Conservation (phyloP, 2,797 vertebrate species). For the Pangasius larnaudii region DNA sequence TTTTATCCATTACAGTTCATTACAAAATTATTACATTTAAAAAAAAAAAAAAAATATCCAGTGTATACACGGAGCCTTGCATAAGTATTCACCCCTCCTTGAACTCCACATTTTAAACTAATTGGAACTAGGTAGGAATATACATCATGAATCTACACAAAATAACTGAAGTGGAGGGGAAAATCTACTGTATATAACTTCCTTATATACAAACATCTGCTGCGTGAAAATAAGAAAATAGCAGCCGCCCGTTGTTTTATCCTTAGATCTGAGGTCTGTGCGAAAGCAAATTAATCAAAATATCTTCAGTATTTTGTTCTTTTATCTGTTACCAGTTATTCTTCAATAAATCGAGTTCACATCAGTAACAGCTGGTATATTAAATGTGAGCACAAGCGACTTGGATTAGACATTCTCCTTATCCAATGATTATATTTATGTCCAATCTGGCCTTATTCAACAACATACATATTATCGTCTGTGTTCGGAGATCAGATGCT, state of each 20-base stretch:
- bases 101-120: not conserved
- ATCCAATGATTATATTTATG: not conserved
- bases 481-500: not conserved
- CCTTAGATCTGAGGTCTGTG: not conserved
- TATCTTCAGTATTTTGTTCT: not conserved
- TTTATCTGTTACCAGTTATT: not conserved
- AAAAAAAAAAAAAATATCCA: too few relatives aligned
- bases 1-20: too few relatives aligned
- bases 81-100: not conserved
- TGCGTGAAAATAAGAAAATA: too few relatives aligned
- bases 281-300: not conserved
- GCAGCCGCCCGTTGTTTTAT: not conserved
- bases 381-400: not conserved
- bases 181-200: too few relatives aligned
- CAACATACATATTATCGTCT: not conserved
- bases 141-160: not conserved
- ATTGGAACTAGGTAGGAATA: not conserved
- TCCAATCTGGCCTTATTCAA: not conserved
- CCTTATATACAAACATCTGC: too few relatives aligned
- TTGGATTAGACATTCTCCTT: not conserved
- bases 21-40: too few relatives aligned
- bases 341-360: not conserved
- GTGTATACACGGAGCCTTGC: too few relatives aligned
- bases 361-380: not conserved
- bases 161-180: not conserved